Percentiles rank a stretch among this genome's conserved stretches.
Conservation (phyloP, 2,888 invertebrate species). For the Pachydiplax longipennis region DNA sequence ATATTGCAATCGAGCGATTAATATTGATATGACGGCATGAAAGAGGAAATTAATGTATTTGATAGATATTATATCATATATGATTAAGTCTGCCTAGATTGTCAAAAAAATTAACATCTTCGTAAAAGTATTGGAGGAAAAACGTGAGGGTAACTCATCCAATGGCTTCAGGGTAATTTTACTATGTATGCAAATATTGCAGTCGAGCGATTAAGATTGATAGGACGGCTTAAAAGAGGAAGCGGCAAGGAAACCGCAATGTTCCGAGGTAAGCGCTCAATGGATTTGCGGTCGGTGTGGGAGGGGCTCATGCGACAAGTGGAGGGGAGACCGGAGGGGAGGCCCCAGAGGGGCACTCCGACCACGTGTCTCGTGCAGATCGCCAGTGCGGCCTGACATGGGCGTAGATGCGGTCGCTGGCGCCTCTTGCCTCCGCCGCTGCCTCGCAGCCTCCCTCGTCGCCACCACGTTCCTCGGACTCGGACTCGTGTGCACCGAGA, state of each 20-base stretch:
- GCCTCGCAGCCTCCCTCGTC: neutral
- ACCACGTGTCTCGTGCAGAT: neutral
- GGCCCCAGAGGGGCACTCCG: neutral
- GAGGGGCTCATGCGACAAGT: neutral
- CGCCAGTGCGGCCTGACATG: neutral
- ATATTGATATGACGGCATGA: neutral
- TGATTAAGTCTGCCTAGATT: too few species aligned
- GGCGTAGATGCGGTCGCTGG: neutral
- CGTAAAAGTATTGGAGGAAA: too few species aligned
- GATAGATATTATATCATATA: too few species aligned
- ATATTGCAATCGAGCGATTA: too few species aligned
- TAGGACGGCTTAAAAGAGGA: neutral
- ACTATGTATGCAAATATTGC: too few species aligned
- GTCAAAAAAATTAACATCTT: too few species aligned
- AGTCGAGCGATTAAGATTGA: neutral
- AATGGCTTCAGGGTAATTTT: too few species aligned
- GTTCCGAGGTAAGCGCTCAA: neutral
- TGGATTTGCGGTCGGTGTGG: neutral
- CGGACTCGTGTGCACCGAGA: conserved; percentile 1
- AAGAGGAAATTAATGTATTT: too few species aligned
- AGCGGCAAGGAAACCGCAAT: neutral
- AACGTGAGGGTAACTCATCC: too few species aligned
- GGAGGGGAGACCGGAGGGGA: neutral
- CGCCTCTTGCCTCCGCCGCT: neutral
- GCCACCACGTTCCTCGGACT: neutral